Percentiles rank a stretch among this genome's conserved stretches.
Conservation (phyloP, 2,113 vertebrate species). For the Heliornis fulica region DNA sequence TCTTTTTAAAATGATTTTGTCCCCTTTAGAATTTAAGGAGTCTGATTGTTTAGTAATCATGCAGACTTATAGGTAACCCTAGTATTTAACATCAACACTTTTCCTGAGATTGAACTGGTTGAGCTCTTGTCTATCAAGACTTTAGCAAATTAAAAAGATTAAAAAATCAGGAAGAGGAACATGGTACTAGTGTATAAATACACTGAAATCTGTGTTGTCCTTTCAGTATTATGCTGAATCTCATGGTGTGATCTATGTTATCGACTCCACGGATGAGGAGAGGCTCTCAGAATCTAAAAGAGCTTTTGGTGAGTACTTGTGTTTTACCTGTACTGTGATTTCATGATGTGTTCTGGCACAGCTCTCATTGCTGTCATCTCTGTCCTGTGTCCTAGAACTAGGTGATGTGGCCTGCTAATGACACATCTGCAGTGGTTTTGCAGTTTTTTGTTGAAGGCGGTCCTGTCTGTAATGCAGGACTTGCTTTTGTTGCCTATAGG, state of each 20-base stretch:
- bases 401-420: neutral
- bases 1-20: neutral
- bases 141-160: neutral
- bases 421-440: neutral
- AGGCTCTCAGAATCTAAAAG: conserved; percentile 90
- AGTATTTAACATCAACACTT: neutral
- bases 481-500: neutral
- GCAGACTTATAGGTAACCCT: neutral
- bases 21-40: neutral
- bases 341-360: neutral
- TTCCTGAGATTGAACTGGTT: neutral
- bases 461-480: neutral
- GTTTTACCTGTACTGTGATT: neutral
- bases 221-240: conserved; percentile 95
- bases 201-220: neutral
- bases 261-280: conserved; percentile 94
- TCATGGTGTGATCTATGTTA: conserved; percentile 95
- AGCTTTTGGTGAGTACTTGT: conserved; percentile 85
- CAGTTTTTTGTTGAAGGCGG: neutral
- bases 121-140: neutral
- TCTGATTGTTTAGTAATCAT: accelerated
- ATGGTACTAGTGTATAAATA: accelerated
- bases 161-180: neutral
- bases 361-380: accelerated
- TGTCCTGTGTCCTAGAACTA: neutral